Evolutionary conservation across 2,888 invertebrate species (phyloP).

Genomic region (Cephonodes hylas): DNA sequence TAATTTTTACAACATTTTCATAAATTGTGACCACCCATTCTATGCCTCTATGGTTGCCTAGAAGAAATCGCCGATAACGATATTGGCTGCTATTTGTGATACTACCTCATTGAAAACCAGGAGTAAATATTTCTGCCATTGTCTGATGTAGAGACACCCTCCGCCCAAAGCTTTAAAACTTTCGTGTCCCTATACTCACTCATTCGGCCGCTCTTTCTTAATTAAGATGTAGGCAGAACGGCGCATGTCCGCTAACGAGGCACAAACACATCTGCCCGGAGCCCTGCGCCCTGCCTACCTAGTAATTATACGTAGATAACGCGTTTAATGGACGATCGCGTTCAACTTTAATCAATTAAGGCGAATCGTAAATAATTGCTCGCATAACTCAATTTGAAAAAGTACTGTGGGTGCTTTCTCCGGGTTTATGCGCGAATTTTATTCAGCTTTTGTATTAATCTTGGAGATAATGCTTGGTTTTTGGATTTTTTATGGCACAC

Average conservation of each 20-base stretch:
- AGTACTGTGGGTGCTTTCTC: not conserved
- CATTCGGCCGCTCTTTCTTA: constrained; percentile 45
- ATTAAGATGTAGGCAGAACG: constrained; percentile 77
- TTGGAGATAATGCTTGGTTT: not conserved
- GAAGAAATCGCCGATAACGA: no score
- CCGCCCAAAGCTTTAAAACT: no score
- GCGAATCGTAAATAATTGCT: constrained; percentile 15
- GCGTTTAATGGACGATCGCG: constrained; percentile 24
- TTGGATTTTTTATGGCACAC: no score
- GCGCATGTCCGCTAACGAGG: constrained; percentile 73
- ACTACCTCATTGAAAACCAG: no score
- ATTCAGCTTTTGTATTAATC: not conserved
- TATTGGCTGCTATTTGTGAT: no score
- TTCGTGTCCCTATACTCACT: constrained; percentile 26
- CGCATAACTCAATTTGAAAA: constrained; percentile 7
- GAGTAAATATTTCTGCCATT: no score
- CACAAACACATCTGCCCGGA: constrained; percentile 59
- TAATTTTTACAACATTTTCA: no score
- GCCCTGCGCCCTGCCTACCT: constrained; percentile 30
- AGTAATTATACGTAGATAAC: constrained; percentile 23
- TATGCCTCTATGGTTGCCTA: no score
- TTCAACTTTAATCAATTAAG: constrained; percentile 15
- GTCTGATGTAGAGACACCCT: no score
- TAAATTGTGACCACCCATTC: no score
- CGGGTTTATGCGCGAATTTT: not conserved